Percentiles rank a stretch among this genome's conserved stretches.
These are phyloP conservation scores for Xestia c-nigrum DNA, from an alignment of 2,888 invertebrate species.

Conservation along the genomic window DNA sequence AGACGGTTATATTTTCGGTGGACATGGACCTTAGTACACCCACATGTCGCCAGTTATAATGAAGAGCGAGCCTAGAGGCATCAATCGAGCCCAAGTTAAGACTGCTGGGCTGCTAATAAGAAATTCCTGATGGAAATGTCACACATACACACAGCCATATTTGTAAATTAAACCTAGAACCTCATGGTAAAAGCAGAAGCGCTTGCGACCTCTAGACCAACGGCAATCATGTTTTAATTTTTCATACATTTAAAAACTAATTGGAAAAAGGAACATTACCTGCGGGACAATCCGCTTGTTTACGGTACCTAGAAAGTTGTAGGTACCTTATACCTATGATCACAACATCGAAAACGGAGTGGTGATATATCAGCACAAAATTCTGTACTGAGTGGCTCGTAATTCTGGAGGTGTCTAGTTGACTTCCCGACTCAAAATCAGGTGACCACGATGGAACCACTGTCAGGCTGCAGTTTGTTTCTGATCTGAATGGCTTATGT, in stretches of 20 bases:
- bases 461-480: background rate
- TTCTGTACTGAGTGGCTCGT: background rate
- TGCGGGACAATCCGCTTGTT: too few species aligned
- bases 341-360: background rate
- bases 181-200: background rate
- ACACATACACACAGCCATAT: background rate
- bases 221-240: background rate
- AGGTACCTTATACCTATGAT: background rate
- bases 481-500: background rate
- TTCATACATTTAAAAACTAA: background rate
- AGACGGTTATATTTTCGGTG: too few species aligned
- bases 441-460: background rate
- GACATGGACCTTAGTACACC: background rate
- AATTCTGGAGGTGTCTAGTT: background rate
- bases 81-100: background rate
- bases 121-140: background rate
- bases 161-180: background rate
- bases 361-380: background rate
- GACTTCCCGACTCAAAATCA: background rate
- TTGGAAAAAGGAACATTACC: background rate
- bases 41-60: background rate
- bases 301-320: too few species aligned
- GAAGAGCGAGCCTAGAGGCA: background rate
- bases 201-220: background rate
- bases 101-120: background rate